phyloP scores from a whole-genome alignment of 2,888 invertebrate species.

The Dynastes tityus region DNA sequence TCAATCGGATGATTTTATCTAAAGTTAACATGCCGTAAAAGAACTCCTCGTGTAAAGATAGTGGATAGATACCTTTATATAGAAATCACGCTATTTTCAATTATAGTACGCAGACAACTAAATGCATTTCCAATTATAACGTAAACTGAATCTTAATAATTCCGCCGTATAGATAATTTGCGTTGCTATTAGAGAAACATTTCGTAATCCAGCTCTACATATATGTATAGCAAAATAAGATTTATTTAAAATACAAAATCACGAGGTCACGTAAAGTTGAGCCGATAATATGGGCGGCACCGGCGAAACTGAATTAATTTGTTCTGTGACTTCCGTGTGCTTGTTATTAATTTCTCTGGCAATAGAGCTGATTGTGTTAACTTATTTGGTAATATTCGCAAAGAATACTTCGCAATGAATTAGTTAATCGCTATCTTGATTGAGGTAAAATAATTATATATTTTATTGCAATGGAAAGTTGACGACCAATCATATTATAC shows the following conservation, averaged over 20 bases:
- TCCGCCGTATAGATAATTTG: slow-evolving; percentile 31
- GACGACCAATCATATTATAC: not conserved
- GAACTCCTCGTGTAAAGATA: too few species aligned
- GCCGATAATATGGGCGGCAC: slow-evolving; percentile 46
- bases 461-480: not conserved
- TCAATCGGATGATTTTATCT: too few species aligned
- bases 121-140: slow-evolving; percentile 34
- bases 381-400: not conserved
- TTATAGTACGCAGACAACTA: slow-evolving; percentile 18
- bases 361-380: slow-evolving; percentile 1
- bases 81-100: slow-evolving; percentile 20
- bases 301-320: slow-evolving; percentile 47
- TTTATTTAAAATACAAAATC: slow-evolving; percentile 49
- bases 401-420: slow-evolving; percentile 6
- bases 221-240: slow-evolving; percentile 47
- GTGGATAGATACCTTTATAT: not conserved
- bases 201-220: slow-evolving; percentile 42
- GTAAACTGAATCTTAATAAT: slow-evolving; percentile 40
- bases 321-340: slow-evolving; percentile 45
- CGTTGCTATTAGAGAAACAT: slow-evolving; percentile 39
- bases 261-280: slow-evolving; percentile 45
- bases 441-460: not conserved
- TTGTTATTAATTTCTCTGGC: slow-evolving; percentile 34
- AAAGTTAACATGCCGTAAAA: too few species aligned
- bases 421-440: slow-evolving; percentile 1